These are phyloP conservation scores for Candidula unifasciata DNA, from an alignment of 2,888 invertebrate species.

Conservation along the genomic window DNA sequence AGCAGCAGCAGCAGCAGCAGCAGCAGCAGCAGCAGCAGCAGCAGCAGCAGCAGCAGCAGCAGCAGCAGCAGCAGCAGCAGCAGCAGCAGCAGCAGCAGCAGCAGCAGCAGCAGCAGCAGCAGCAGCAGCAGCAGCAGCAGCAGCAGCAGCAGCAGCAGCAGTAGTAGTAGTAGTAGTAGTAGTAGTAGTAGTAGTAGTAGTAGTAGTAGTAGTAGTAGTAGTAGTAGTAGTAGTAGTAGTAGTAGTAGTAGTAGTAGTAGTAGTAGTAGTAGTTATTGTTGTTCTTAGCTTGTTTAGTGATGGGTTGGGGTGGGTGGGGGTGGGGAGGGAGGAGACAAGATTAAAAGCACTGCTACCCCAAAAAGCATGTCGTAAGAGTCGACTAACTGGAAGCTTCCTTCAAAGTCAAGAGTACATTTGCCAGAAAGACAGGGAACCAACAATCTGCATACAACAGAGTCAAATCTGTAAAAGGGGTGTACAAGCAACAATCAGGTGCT, in stretches of 20 bases:
- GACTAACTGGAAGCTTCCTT: too few species aligned
- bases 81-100: slow-evolving; percentile 21
- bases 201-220: slow-evolving; percentile 40
- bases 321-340: background rate
- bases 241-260: slow-evolving; percentile 43
- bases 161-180: slow-evolving; percentile 20
- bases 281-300: background rate
- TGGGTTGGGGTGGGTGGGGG: background rate
- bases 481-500: too few species aligned
- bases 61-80: background rate
- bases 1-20: background rate
- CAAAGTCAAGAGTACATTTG: too few species aligned
- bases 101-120: slow-evolving; percentile 21
- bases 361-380: too few species aligned
- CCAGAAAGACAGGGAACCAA: too few species aligned
- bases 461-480: too few species aligned
- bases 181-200: slow-evolving; percentile 45
- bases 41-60: too few species aligned
- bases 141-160: too few species aligned
- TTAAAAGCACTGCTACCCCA: too few species aligned
- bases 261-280: background rate
- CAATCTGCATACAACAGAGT: too few species aligned
- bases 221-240: slow-evolving; percentile 40
- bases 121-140: too few species aligned
- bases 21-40: slow-evolving; percentile 24